Conservation (phyloP, 2,888 invertebrate species). For the Myopa tessellatipennis region DNA sequence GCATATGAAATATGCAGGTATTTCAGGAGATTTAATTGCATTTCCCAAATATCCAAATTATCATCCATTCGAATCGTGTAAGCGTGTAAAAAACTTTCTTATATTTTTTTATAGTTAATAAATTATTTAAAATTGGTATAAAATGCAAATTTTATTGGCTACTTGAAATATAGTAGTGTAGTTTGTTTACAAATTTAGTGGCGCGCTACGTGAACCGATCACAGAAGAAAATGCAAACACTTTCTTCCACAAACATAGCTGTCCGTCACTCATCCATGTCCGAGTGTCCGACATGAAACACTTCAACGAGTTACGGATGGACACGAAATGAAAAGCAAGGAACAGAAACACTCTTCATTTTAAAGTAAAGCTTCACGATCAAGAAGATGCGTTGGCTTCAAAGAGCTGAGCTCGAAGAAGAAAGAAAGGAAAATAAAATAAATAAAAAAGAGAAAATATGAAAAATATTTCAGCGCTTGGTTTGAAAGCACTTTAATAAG, state of each 20-base stretch:
- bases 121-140: background rate
- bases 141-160: background rate
- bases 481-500: no score
- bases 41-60: no score
- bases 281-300: slow-evolving; percentile 1
- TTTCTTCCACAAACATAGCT: slow-evolving; percentile 8
- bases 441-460: no score
- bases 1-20: no score
- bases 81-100: no score
- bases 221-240: slow-evolving; percentile 4
- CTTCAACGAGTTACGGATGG: background rate
- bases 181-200: background rate
- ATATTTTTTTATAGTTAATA: no score
- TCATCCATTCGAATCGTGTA: no score
- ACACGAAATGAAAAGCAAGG: background rate
- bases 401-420: no score
- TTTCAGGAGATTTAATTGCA: no score
- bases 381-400: background rate
- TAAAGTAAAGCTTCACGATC: background rate
- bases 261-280: slow-evolving; percentile 25
- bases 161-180: background rate
- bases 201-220: background rate
- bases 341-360: background rate
- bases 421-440: no score
- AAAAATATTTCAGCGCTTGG: no score